Base-by-base conservation (phyloP, 2,888 invertebrate genomes). In the Lysandra coridon region DNA sequence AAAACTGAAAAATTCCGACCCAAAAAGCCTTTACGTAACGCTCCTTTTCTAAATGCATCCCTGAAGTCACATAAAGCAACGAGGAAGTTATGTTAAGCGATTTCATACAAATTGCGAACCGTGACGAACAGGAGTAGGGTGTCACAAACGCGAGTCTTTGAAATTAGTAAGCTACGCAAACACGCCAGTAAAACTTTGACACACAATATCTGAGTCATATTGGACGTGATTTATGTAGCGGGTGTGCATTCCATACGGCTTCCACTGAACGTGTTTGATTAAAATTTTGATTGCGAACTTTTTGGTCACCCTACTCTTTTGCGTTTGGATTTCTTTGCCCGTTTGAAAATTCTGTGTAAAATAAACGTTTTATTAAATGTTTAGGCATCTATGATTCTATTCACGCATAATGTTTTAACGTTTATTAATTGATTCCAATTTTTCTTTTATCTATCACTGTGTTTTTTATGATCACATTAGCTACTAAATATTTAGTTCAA, bases 121-220 rank as follows among this genome's bases (percentile, higher is more conserved):
- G 69, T 69, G 69, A 69, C 69, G 69, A 14, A 57, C 33, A 69
- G 33, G 69, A 69, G 17, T 69, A 37, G 33, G 69, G 33, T 37
- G 33, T 33, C 69, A 69, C 69, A 69, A 69, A 69, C 33, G 64
- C 30, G 69, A 33, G 12, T 69, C 69, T 33, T 69, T 69, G 23
- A 75, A 75, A 44, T 75, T 75, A 75, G 49, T 44, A 44, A 75
- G 69, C 69, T 37, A 69, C 69, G 69, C 44, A 44, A 75, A 75
- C 44, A 49, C 44, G 75, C 44, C 44, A 74, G 74, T 75, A 75
- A 75, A 75, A 75, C 49, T 75, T 75, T 49, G 75, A 44, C 75
- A 75, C 23, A 74, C 44, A 75, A 75, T 44, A 75, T 75, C 75
- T 75, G 75, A 49, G 30, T 75, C 44, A 75, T 44, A 49, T 75